These are phyloP conservation scores for Lordiphosa mommai DNA, from an alignment of 1,140 invertebrate species.

Conservation along the genomic window DNA sequence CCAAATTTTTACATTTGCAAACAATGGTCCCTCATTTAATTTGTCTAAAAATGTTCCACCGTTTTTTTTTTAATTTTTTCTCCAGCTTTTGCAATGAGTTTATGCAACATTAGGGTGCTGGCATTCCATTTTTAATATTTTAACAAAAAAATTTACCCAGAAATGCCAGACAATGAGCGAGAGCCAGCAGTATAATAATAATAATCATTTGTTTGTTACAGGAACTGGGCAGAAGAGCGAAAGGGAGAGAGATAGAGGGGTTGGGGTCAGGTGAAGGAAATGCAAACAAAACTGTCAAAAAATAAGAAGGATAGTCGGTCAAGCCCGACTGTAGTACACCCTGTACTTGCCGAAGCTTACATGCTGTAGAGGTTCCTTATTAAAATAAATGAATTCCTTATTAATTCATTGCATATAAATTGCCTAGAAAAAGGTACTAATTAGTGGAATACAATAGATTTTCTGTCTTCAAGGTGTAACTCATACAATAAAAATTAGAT, in stretches of 20 bases:
- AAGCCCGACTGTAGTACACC: too few species aligned
- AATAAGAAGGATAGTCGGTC: conserved; percentile 7
- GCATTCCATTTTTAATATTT: conserved; percentile 58
- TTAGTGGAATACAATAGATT: too few species aligned
- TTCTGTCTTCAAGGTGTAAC: too few species aligned
- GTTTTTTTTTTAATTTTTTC: conserved; percentile 12
- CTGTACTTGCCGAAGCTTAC: too few species aligned
- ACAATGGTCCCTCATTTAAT: conserved; percentile 45
- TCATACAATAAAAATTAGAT: too few species aligned
- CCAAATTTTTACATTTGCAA: too few species aligned
- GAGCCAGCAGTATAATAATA: conserved; percentile 37
- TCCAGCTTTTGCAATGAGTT: conserved; percentile 23
- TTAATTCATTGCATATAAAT: too few species aligned
- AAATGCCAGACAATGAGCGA: conserved; percentile 41
- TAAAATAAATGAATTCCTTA: too few species aligned
- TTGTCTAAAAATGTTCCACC: conserved; percentile 30
- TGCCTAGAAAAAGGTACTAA: too few species aligned
- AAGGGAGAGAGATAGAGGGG: not conserved
- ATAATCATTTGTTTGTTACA: conserved; percentile 5
- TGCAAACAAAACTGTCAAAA: conserved; percentile 68
- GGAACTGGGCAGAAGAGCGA: not conserved
- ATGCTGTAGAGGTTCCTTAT: too few species aligned
- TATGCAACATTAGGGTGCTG: conserved; percentile 26
- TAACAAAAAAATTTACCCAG: conserved; percentile 21
- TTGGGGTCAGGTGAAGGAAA: conserved; percentile 27